Evolutionary conservation across 2,113 vertebrate species (phyloP), one percentile per base, ranked within the genome.

Genomic region (Hyperopisus bebe): DNA sequence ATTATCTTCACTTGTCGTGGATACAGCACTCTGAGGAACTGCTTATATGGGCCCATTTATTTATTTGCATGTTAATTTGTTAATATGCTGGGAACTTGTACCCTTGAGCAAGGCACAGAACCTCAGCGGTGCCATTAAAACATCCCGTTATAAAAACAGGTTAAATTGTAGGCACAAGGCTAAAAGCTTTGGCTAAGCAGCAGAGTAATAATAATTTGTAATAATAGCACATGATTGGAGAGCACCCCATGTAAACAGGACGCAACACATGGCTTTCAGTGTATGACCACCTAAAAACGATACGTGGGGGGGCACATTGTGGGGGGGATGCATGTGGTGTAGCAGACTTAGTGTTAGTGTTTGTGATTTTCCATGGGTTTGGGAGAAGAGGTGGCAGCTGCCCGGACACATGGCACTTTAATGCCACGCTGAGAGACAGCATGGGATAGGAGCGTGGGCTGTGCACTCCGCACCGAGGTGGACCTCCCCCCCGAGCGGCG

Each of bases 361-460:
- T 89, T 80, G 48, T 39, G 39, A 89, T 89, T 89, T 89, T 74
- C 62, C 88, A 80, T 89, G 88, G 62, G 66, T 53, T 39, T 46
- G 35, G 82, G 47, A 42, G 35, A 24, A 27, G 42, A n/a, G 51
- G 51, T 70, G 87, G 87, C 90, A 90, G 87, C 90, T 88, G 90
- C 46, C 80, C n/a, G 13, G 87, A 88, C 90, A 90, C 90, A 88
- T 88, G 90, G 74, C 87, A 48, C 77, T 35, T 62, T 62, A 47
- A 88, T 27, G 27, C 53, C 90, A 82, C 13, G 44, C 90, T 88
- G 90, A 35, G 90, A 58, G 8, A 53, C 5, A 5, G 77, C 19
- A 35, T 39, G 85, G 35, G 80, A 42, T 80, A 35, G 90, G 51
- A 77, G 48, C 47, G 47, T 47, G 62, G 44, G 58, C 88, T 48